Evolutionary conservation across 1,140 invertebrate species (phyloP).

Genomic region (Manduca sexta): DNA sequence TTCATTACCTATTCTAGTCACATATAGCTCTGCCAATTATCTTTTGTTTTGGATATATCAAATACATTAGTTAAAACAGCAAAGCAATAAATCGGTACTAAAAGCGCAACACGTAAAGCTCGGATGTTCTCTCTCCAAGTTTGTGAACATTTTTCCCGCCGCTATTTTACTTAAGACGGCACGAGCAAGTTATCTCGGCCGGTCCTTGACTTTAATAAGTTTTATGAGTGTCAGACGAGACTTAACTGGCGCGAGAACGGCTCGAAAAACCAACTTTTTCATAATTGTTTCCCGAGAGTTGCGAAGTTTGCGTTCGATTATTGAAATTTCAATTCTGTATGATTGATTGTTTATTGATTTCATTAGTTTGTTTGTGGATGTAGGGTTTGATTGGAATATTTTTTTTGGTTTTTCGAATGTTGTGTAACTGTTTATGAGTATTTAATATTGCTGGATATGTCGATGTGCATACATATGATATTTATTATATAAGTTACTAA

Average conservation of each 20-base stretch:
- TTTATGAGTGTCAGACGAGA: conserved; percentile 69
- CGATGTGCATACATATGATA: too few relatives aligned
- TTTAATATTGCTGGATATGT: too few relatives aligned
- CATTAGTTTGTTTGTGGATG: conserved; percentile 17
- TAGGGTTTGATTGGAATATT: not conserved
- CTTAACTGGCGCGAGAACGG: conserved; percentile 64
- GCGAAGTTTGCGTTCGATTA: conserved; percentile 59
- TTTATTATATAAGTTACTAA: too few relatives aligned
- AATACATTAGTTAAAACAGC: too few relatives aligned
- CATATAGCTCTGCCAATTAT: too few relatives aligned
- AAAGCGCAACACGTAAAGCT: conserved; percentile 59
- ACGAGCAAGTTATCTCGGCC: conserved; percentile 67
- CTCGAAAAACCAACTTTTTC: conserved; percentile 65
- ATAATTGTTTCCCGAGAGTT: conserved; percentile 68
- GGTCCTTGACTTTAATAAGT: conserved; percentile 73
- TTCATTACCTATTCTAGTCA: too few relatives aligned
- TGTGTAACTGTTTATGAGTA: too few relatives aligned
- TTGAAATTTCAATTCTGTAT: conserved; percentile 48
- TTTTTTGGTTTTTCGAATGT: too few relatives aligned
- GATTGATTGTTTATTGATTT: conserved; percentile 28
- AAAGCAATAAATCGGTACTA: not conserved
- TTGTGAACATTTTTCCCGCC: conserved; percentile 58
- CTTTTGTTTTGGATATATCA: too few relatives aligned
- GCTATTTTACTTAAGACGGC: conserved; percentile 71
- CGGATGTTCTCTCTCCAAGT: conserved; percentile 57